These are phyloP conservation scores for Tinea pellionella DNA, from an alignment of 2,888 invertebrate genomes.

Conservation along the genomic window DNA sequence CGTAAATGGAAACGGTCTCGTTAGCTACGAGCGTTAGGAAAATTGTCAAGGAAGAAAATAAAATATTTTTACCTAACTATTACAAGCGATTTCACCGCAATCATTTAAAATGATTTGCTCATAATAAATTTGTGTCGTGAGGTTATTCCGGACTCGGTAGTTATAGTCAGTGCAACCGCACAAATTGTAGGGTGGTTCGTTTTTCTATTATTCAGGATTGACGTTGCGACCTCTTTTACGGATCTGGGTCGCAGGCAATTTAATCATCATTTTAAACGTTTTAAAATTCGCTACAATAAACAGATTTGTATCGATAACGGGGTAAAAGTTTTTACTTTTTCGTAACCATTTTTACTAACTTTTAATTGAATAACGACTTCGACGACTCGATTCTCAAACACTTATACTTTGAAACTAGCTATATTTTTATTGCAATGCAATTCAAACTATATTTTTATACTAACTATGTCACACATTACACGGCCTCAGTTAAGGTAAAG, in stretches of 20 bases:
- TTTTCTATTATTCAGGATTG: constrained; percentile 13
- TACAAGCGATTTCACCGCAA: constrained; percentile 13
- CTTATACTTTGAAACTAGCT: no score
- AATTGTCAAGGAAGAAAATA: constrained; percentile 3
- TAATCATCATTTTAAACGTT: constrained; percentile 9
- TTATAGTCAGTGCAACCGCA: constrained; percentile 5
- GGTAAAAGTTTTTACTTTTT: background rate
- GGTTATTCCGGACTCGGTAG: constrained; percentile 3
- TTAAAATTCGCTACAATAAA: background rate
- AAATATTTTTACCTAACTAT: constrained; percentile 5
- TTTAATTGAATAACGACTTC: background rate
- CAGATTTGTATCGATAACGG: background rate
- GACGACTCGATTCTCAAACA: no score
- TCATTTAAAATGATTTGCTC: constrained; percentile 13
- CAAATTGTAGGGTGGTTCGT: constrained; percentile 10
- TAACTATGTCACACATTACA: no score
- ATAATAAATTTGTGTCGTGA: constrained; percentile 13
- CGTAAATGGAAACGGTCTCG: background rate
- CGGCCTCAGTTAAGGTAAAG: no score
- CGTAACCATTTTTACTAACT: background rate
- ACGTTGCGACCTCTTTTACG: constrained; percentile 8
- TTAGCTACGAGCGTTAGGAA: background rate
- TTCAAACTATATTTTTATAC: no score
- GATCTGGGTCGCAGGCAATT: constrained; percentile 10
- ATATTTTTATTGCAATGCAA: no score